Evolutionary conservation across 2,113 vertebrate species (phyloP), one percentile per base, ranked within the genome.

Genomic region (Gopherus flavomarginatus): DNA sequence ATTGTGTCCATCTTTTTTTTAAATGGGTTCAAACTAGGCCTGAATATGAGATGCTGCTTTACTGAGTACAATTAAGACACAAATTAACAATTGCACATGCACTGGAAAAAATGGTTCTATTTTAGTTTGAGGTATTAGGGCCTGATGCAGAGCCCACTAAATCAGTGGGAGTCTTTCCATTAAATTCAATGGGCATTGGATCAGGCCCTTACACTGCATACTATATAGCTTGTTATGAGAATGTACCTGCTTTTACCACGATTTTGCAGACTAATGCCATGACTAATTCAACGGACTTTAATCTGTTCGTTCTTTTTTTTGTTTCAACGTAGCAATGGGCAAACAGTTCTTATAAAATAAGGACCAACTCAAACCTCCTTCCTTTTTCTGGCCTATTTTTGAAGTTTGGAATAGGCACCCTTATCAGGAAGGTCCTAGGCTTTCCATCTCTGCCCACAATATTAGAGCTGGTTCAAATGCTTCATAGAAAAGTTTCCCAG

Each of bases 51-150:
- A n/a, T 24, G 42, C n/a, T 75, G 5, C 9, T 75, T n/a, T 42
- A 75, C 7, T 65, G 29, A 65, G 59, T 65, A 35, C 29, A 29
- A 65, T 65, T 31, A 65, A 17, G 42, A 65, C 62, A 85, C 88
- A 24, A 22, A 42, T 85, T 87, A 53, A 77, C 53, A 53, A 29
- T 89, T 1, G 0, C 6, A 0, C 0, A 75, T 42, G 65, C 13
- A 81, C 26, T 90, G 82, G 5, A 5, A 42, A 5, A 83, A 72
- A n/a, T 1, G 49, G 57, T 62, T 62, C 38, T 89, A 5, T 14
- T 85, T 35, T 57, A 12, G 57, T 53, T 92, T 85, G 53, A 0
- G 1, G 14, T 6, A 11, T n/a, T 42, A 79, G 49, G 49, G 11
- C 11, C 47, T 84, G 90, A 93, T 80, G 57, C 44, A 88, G 52